Base-by-base conservation (phyloP, 2,888 invertebrate genomes). In the Microplitis manilae region DNA sequence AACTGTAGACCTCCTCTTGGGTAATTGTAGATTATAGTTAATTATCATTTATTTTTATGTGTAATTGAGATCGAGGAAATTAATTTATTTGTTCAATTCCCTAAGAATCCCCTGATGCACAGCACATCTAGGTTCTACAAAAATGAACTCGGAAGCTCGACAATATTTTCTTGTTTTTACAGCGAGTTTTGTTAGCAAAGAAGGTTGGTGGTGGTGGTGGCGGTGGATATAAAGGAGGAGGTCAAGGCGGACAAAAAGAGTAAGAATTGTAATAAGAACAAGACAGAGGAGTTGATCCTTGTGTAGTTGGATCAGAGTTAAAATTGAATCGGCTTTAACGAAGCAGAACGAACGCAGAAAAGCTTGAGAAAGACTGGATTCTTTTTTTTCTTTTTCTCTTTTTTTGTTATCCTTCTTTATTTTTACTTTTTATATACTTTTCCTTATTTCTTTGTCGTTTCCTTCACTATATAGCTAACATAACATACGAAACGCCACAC, bases 321-420 rank as follows among this genome's bases (percentile, higher is more conserved):
- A 68, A 81, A 68, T 60, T 81, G 80, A 79, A 82, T 79, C 68
- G 79, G 79, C 76, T 83, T 77, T 82, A 84, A 84, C 83, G 82
- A 83, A 84, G 77, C 74, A 61, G 60, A 61, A 20, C 68, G 41
- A 41, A 60, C 72, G 41, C 73, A 69, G 60, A 68, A 30, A 60
- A 59, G 70, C 69, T 67, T 67, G n/a, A 72, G 69, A 73, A 30
- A 30, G 30, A 30, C 30, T 30, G 30, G 30, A 30, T 30, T 30
- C 30, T 50, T 67, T 68, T 69, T 69, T 40, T 40, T 40, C 9
- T 80, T 82, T 81, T 77, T 74, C 75, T 75, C 68, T 38, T 5
- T 40, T 60, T 38, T 15, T 41, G 59, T 13, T 70, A 15, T 41
- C 38, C 7, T 70, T 40, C 17, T 67, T 68, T 61, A 61, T 41